Base-by-base conservation (phyloP, 2,113 vertebrate genomes). In the Indri indri region DNA sequence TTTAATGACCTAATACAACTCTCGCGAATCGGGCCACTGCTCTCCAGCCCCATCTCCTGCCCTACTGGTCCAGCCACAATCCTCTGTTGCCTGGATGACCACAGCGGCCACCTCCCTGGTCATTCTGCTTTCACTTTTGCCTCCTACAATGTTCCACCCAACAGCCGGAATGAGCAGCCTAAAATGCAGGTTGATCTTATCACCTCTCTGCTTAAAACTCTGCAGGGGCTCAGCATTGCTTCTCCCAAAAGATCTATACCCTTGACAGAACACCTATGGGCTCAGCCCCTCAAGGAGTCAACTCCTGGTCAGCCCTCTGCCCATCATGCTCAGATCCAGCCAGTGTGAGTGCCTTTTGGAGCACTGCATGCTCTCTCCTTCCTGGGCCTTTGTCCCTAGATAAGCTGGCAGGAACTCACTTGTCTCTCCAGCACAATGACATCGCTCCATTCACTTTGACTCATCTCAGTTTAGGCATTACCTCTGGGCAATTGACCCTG, bases 61-160 rank as follows among this genome's bases (percentile, higher is more conserved):
- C 1, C 34, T 0, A 0, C 0, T 0, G 10, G 17, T 45, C 8
- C 11, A 14, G n/a, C 3, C 32, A 73, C 30, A 18, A 45, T 37
- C 30, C 42, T 61, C 13, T 25, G 18, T 13, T 34, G 16, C 40
- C 76, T 74, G 17, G 34, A 68, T 2, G 37, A 25, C 12, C 40
- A 45, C 25, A 23, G 1, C 0, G 1, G 12, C 54, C 3, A 3
- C 11, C 52, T 42, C 25, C 17, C 18, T 42, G 22, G 30, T 32
- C 2, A 32, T 25, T 90, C n/a, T 34, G 20, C 25, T 17, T 73
- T 45, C 23, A 16, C 23, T 14, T 90, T 11, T 65, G 8, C 27
- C 71, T 30, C 59, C 32, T 20, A 1, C 30, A 3, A 14, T 59
- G 32, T 11, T 68, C 86, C 1, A 57, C 25, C 8, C 11, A 13